Base-by-base conservation (phyloP, 2,797 vertebrate genomes). In the Pogoniulus pusillus region DNA sequence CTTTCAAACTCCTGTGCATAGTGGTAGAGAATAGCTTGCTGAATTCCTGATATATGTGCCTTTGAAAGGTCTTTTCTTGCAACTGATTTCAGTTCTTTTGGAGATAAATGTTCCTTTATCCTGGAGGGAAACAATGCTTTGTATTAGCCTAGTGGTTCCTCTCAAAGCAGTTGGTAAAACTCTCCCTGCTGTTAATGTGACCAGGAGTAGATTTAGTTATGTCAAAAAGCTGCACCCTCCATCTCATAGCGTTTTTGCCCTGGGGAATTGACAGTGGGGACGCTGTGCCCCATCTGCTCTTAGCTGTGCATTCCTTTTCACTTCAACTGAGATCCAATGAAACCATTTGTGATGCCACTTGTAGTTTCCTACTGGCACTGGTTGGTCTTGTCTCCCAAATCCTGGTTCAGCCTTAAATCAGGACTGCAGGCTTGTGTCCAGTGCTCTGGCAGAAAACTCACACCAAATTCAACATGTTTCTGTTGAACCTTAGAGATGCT, bases 271-370 rank as follows among this genome's bases (percentile, higher is more conserved):
- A 27, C 60, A 14, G 8, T 19, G 32, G 47, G 9, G 54, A 37
- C 10, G 7, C 23, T 23, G 47, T 75, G 39, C 19, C 45, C 27
- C 22, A 13, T 0, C 1, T 34, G 17, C 10, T 66, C 5, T n/a
- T 49, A n/a, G 6, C 16, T 1, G 1, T 54, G 32, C 60, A 16
- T 75, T 80, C 39, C 6, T 23, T 59, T 65, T 23, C 23, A 29
- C 12, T 19, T 34, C 47, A 41, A 20, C 47, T 5, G 55, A 49
- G 54, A 32, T 34, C 20, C n/a, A 20, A 29, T 27, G 58, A 41
- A 74, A 29, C 12, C 22, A 59, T 45, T 39, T 78, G 49, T 43
- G 12, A 29, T 76, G 27, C 12, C 4, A 5, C 39, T 68, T 34
- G 8, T 12, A 4, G 24, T 17, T 69, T n/a, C 20, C 26, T 53